A percentile compares a stretch with the other conserved stretches of the same genome.
These are phyloP conservation scores for Ia io DNA, from an alignment of 2,113 vertebrate species.

Conservation along the genomic window DNA sequence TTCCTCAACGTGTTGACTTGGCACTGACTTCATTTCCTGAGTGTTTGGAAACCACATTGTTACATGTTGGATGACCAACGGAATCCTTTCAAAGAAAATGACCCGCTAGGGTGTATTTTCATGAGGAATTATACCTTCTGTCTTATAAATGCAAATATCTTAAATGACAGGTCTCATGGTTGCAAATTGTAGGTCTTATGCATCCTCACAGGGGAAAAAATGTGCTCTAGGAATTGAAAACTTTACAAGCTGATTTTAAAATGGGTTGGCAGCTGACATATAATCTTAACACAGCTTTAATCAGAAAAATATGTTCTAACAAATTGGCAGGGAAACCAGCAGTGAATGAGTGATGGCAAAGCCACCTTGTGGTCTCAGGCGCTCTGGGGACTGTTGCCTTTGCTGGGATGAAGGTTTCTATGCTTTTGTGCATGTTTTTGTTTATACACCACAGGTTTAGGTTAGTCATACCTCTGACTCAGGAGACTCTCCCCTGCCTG, in stretches of 20 bases:
- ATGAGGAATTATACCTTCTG: not conserved
- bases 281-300: conserved; percentile 11
- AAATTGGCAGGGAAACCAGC: conserved; percentile 2
- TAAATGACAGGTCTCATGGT: not conserved
- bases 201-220: not conserved
- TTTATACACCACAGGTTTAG: not conserved
- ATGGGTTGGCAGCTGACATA: conserved; percentile 11
- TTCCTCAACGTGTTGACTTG: not conserved
- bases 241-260: not conserved
- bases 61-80: not conserved
- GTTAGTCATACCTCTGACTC: not conserved
- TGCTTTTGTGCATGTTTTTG: not conserved
- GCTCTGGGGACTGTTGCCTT: not conserved
- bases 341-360: not conserved
- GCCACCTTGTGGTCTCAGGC: not conserved
- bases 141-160: not conserved
- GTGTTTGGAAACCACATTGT: not conserved
- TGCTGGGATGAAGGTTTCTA: not conserved
- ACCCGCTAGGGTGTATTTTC: not conserved
- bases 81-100: not conserved
- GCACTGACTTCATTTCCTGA: not conserved
- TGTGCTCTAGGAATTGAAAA: not conserved
- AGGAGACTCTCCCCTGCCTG: not conserved
- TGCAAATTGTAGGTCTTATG: not conserved
- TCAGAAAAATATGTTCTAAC: not conserved